phyloP scores from a whole-genome alignment of 2,113 vertebrate species.

The Choloepus hoffmanni region DNA sequence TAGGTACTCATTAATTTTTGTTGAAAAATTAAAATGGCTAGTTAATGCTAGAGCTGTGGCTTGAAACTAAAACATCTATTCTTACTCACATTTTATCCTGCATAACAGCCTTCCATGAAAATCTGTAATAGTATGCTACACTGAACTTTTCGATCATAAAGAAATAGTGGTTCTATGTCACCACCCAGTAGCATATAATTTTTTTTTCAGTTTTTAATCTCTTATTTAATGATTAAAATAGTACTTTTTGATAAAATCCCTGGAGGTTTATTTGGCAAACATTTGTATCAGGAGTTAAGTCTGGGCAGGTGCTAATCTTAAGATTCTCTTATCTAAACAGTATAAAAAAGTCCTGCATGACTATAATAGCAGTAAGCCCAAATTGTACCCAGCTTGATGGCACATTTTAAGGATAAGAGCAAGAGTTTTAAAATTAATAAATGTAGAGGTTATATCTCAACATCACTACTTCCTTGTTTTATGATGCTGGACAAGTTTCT shows the following conservation, averaged over 20 bases:
- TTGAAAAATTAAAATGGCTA: constrained; percentile 66
- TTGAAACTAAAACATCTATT: constrained; percentile 56
- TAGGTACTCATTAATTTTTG: constrained; percentile 54
- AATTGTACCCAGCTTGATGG: neutral
- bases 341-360: neutral
- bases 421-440: neutral
- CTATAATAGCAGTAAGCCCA: neutral
- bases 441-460: neutral
- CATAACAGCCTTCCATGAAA: constrained; percentile 25
- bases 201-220: constrained; percentile 26
- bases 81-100: neutral
- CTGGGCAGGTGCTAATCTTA: neutral
- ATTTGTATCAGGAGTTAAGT: neutral
- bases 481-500: neutral
- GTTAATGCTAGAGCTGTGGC: constrained; percentile 20
- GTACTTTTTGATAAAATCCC: neutral
- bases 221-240: constrained; percentile 57
- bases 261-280: constrained; percentile 17
- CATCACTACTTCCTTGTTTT: constrained; percentile 19
- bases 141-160: neutral
- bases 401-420: neutral
- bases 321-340: neutral
- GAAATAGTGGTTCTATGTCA: constrained; percentile 43
- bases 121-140: neutral
- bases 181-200: neutral